Base-by-base conservation (phyloP, 2,797 vertebrate species). In the Pteronotus mesoamericanus region DNA sequence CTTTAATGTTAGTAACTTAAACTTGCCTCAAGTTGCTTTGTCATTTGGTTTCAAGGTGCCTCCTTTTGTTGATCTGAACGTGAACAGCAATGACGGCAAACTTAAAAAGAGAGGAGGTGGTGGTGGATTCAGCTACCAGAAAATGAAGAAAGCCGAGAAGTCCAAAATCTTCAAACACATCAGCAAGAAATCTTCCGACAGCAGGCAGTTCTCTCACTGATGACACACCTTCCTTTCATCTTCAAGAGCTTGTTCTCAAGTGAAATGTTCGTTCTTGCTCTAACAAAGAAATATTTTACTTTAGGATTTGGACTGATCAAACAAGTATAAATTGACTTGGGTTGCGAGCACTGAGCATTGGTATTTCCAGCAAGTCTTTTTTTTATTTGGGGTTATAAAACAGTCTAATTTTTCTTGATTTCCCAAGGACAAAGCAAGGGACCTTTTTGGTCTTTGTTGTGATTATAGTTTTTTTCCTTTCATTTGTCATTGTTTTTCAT, bases 31-130 rank as follows among this genome's bases (percentile, higher is more conserved):
- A 97, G 99, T 99, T 97, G 98, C 99, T 42, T 98, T 99, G 90
- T 99, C 99, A 0, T 99, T 99, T 85, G 99, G 99, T 37, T 99
- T 99, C 98, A 99, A 98, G 98, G 99, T 99, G 22, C 99, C 99
- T 26, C 99, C 99, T 0, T 99, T 99, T 55, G 99, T 99, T 15
- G 99, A 99, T 95, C 99, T 99, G 97, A 99, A 99, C 8, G 99
- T 99, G 75, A 98, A 99, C 98, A 99, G 99, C 98, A 98, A 98
- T 90, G 99, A 98, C 91, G 99, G 99, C 9, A 98, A 96, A 64
- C 99, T 98, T 97, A 99, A 99, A 98, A 99, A 99, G 91, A 98
- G 99, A 95, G 99, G 99, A 0, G 99, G 99, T 0, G 99, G 99
- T 0, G 99, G 99, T 0, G 99, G 99, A 9, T 99, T 99, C 18